phyloP scores from a whole-genome alignment of 2,113 vertebrate species.

The Lethenteron camtschaticum region DNA sequence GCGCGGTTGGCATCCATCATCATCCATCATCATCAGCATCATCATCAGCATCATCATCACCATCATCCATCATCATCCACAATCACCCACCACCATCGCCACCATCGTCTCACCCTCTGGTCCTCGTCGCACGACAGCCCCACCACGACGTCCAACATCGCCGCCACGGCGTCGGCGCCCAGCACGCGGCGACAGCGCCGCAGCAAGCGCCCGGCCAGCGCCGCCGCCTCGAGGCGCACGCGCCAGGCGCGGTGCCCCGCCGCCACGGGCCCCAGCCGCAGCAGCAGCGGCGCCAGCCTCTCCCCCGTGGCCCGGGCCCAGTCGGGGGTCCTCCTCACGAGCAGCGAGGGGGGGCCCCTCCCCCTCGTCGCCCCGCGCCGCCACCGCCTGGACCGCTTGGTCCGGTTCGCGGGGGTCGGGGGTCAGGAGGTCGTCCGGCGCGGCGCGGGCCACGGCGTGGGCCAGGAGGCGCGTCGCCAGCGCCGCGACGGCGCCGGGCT shows the following conservation, averaged over 20 bases:
- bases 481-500: conserved; percentile 39
- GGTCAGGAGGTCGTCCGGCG: conserved; percentile 48
- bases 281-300: conserved; percentile 37
- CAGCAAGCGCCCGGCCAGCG: conserved; percentile 34
- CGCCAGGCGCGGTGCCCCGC: conserved; percentile 65
- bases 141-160: conserved; percentile 49
- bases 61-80: no score
- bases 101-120: conserved; percentile 31
- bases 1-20: no score
- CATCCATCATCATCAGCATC: no score
- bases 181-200: conserved; percentile 34
- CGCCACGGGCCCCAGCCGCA: conserved; percentile 36
- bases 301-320: conserved; percentile 42
- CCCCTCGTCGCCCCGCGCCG: no score
- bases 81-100: conserved; percentile 1
- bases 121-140: conserved; percentile 49
- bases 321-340: conserved; percentile 32
- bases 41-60: no score
- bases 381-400: conserved; percentile 7
- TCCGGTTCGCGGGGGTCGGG: conserved; percentile 13
- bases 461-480: conserved; percentile 46
- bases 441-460: conserved; percentile 27
- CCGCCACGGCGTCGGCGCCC: conserved; percentile 23
- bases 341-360: conserved; percentile 26
- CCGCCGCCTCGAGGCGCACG: conserved; percentile 42